Base-by-base conservation (phyloP, 1,140 invertebrate genomes). In the Pemphigus obesinymphae region DNA sequence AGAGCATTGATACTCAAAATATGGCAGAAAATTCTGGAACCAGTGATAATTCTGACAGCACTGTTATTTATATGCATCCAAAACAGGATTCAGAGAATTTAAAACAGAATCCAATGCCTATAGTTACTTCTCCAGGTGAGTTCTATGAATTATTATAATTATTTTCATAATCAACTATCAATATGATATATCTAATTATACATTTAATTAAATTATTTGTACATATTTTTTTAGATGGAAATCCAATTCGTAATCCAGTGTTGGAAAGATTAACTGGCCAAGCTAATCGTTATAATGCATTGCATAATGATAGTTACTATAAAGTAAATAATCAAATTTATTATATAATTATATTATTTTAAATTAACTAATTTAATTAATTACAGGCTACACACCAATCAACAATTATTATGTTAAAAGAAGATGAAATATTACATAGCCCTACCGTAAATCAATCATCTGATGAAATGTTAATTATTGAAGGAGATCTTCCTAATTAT, bases 281-380 rank as follows among this genome's bases (percentile, higher is more conserved):
- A 84, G 89, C 89, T 58, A 88, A 88, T 83, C 84, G 83, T 78
- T 82, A 55, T 83, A 84, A 85, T 84, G 85, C 88, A 82, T 84
- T 93, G 63, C 87, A 92, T 26, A 96, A 96, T 85, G 94, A 96
- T 86, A 96, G 95, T 85, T 97, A 96, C 84, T 96, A 95, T 80
- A 85, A 87, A 84, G 88, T 88, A 75, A 83, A 82, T 20, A 40
- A 17, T 80, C 50, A 26, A 29, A 45, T 66, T 76, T 29, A 75
- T 26, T 75, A 40, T 70, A 26, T 55, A 26, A 55, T 26, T 31
- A n/a, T n/a, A n/a, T n/a, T 1, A 58, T 40, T 72, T 26, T 7
- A 48, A 72, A 43, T 43, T 72, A 43, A 29, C 37, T 29, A 43
- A 40, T n/a, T 37, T 29, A 63, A 29, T 63, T 48, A 68, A 68